These are phyloP conservation scores for Corydoras sp. DNA, from an alignment of 2,113 vertebrate species.

Conservation along the genomic window DNA sequence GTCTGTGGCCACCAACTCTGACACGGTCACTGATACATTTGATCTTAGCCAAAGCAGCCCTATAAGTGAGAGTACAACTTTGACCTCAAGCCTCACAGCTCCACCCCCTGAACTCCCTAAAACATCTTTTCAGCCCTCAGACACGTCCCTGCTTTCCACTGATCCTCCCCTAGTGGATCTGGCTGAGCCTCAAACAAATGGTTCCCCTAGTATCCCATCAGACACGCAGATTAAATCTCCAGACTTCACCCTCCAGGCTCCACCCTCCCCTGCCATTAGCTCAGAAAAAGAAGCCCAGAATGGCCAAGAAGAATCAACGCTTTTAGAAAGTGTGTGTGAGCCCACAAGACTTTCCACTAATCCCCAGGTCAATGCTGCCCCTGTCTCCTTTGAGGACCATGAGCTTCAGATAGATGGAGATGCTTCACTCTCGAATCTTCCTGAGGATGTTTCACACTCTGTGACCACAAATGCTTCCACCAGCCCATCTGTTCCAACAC, in stretches of 20 bases:
- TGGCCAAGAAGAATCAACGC: conserved; percentile 70
- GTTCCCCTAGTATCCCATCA: conserved; percentile 48
- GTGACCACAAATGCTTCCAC: conserved; percentile 77
- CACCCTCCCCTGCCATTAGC: not conserved
- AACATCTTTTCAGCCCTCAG: conserved; percentile 50
- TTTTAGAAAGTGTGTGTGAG: conserved; percentile 63
- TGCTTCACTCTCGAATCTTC: conserved; percentile 81
- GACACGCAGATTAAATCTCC: conserved; percentile 47
- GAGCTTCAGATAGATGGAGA: conserved; percentile 88
- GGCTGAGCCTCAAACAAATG: conserved; percentile 54
- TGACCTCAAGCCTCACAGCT: conserved; percentile 85
- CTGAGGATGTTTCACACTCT: conserved; percentile 90
- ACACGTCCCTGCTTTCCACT: conserved; percentile 41
- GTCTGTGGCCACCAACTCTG: conserved; percentile 93
- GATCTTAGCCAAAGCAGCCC: conserved; percentile 93
- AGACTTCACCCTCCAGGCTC: conserved; percentile 38
- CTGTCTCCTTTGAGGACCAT: conserved; percentile 74
- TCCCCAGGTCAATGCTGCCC: conserved; percentile 71
- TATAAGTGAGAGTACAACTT: conserved; percentile 91
- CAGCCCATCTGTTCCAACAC: conserved; percentile 75
- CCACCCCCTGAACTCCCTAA: conserved; percentile 76
- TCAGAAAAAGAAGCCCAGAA: conserved; percentile 62
- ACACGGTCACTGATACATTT: conserved; percentile 90
- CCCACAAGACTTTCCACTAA: conserved; percentile 63
- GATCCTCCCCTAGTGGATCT: conserved; percentile 84